phyloP scores from a whole-genome alignment of 2,888 invertebrate genomes.

The Drosophila yooni region DNA sequence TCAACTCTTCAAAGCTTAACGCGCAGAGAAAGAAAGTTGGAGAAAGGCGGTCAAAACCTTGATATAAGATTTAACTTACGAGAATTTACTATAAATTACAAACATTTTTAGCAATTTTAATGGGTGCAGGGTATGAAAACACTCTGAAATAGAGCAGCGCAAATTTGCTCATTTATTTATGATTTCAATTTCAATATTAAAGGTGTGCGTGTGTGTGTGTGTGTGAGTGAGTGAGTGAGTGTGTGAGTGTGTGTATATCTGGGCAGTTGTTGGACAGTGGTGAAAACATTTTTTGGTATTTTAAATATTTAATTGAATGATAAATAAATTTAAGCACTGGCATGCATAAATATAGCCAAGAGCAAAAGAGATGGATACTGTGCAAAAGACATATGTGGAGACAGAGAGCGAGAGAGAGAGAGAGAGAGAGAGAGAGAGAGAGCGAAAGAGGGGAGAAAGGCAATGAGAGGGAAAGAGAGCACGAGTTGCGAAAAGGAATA shows the following conservation, averaged over 20 bases:
- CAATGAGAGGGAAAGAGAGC: slow-evolving; percentile 2
- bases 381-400: slow-evolving; percentile 16
- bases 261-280: slow-evolving; percentile 56
- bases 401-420: not conserved
- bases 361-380: slow-evolving; percentile 27
- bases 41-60: not conserved
- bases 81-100: not conserved
- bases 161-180: slow-evolving; percentile 81
- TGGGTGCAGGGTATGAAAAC: not conserved
- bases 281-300: slow-evolving; percentile 80
- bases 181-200: slow-evolving; percentile 81
- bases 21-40: not conserved
- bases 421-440: not conserved
- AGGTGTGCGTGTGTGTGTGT: slow-evolving; percentile 56
- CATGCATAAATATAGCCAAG: slow-evolving; percentile 46
- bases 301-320: slow-evolving; percentile 83
- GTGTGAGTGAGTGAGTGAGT: slow-evolving; percentile 9
- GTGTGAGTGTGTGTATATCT: slow-evolving; percentile 15
- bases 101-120: not conserved
- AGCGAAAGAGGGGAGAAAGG: not conserved
- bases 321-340: slow-evolving; percentile 77
- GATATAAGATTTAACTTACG: not conserved
- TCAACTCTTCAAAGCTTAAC: not conserved
- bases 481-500: slow-evolving; percentile 24
- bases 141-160: slow-evolving; percentile 22